These are phyloP conservation scores for Madoqua kirkii DNA, from an alignment of 2,113 vertebrate species.

Conservation along the genomic window DNA sequence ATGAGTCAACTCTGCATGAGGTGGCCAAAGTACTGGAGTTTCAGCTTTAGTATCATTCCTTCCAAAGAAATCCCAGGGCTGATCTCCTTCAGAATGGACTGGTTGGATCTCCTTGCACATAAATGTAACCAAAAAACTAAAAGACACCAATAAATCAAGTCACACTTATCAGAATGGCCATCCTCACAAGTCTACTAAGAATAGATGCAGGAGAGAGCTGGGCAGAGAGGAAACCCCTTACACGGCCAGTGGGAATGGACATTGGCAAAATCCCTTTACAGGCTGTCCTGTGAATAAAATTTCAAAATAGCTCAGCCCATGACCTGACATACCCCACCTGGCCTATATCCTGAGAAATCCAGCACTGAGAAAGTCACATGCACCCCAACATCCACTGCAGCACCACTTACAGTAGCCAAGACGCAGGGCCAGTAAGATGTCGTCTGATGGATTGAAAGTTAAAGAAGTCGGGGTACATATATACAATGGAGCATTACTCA, in stretches of 20 bases:
- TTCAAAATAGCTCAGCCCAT: neutral
- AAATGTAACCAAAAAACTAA: neutral
- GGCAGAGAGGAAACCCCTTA: neutral
- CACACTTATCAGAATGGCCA: neutral
- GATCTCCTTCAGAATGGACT: too few species aligned
- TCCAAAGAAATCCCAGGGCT: too few species aligned
- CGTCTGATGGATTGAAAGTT: neutral
- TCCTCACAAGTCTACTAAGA: neutral
- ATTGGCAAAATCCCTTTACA: neutral
- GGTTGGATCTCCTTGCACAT: neutral
- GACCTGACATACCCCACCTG: neutral
- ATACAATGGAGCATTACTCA: neutral
- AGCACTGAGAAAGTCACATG: neutral
- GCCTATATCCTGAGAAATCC: neutral
- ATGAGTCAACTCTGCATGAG: too few species aligned
- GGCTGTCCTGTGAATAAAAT: neutral
- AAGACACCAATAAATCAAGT: neutral
- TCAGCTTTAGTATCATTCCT: too few species aligned
- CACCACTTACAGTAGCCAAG: neutral
- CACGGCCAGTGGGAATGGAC: neutral
- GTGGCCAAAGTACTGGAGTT: too few species aligned
- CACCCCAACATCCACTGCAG: neutral
- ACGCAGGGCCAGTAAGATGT: neutral
- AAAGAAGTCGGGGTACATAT: neutral
- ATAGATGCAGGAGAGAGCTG: neutral